Conservation (phyloP, 2,113 vertebrate species). For the Mohoua ochrocephala region DNA sequence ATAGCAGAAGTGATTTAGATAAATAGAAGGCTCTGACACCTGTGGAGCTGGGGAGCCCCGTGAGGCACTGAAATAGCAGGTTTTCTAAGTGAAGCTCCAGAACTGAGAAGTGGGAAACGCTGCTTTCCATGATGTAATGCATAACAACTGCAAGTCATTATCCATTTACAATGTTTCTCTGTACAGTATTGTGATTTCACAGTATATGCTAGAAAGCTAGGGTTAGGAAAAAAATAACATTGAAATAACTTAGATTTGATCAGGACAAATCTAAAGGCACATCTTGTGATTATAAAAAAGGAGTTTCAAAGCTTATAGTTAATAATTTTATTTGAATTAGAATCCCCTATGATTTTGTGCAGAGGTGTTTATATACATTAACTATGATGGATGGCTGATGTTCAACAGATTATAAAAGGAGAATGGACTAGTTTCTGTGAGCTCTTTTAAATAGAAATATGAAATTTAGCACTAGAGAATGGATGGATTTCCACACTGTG, state of each 20-base stretch:
- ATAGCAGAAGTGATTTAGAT: slow-evolving; percentile 38
- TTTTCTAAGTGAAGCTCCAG: slow-evolving; percentile 5
- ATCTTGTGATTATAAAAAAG: neutral
- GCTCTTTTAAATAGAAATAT: neutral
- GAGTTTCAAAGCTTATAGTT: neutral
- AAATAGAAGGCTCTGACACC: neutral
- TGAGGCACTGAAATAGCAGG: neutral
- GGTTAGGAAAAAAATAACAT: slow-evolving; percentile 26
- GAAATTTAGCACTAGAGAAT: neutral
- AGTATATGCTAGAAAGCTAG: neutral
- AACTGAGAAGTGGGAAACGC: neutral
- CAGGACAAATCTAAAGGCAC: neutral
- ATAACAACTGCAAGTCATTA: neutral
- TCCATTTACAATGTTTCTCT: neutral
- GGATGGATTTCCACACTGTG: neutral
- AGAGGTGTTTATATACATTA: slow-evolving; percentile 10
- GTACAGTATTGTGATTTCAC: neutral
- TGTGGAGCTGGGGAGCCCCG: neutral
- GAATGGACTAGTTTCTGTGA: neutral
- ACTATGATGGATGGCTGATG: neutral
- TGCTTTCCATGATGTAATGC: slow-evolving; percentile 16
- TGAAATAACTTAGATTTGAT: slow-evolving; percentile 10
- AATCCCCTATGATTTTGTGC: neutral
- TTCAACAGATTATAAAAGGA: neutral
- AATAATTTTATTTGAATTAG: slow-evolving; percentile 12